Evolutionary conservation across 1,140 invertebrate species (phyloP).

Genomic region (Papilio dardanus): DNA sequence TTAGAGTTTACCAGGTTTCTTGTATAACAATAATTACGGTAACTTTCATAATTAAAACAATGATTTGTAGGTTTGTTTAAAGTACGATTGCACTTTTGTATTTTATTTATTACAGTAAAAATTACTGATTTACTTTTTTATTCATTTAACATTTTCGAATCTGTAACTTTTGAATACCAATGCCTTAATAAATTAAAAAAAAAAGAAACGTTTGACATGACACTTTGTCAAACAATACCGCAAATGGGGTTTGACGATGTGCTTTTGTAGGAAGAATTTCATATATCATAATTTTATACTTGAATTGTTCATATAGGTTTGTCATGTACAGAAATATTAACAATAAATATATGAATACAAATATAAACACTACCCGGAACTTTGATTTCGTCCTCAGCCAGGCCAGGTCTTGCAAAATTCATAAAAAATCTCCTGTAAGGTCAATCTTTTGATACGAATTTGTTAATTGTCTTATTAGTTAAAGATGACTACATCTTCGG

Average conservation of each 20-base stretch:
- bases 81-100: not conserved
- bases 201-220: slow-evolving; percentile 43
- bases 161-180: no score
- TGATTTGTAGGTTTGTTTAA: not conserved
- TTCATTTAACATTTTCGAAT: slow-evolving; percentile 30
- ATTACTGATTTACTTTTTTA: not conserved
- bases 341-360: slow-evolving; percentile 29
- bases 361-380: not conserved
- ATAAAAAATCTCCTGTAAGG: slow-evolving; percentile 33
- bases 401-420: slow-evolving; percentile 21
- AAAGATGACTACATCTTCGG: slow-evolving; percentile 90
- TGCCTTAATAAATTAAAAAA: no score
- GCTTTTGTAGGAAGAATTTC: slow-evolving; percentile 62
- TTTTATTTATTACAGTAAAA: no score
- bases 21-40: no score
- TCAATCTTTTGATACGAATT: slow-evolving; percentile 22
- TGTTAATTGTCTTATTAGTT: slow-evolving; percentile 30
- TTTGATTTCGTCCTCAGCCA: slow-evolving; percentile 5
- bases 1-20: no score
- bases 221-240: slow-evolving; percentile 70
- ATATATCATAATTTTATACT: slow-evolving; percentile 53
- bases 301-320: slow-evolving; percentile 35
- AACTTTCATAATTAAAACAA: no score
- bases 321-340: slow-evolving; percentile 26
- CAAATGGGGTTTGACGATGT: slow-evolving; percentile 71